Evolutionary conservation across 2,797 vertebrate species (phyloP).

Genomic region (Chelon auratus): DNA sequence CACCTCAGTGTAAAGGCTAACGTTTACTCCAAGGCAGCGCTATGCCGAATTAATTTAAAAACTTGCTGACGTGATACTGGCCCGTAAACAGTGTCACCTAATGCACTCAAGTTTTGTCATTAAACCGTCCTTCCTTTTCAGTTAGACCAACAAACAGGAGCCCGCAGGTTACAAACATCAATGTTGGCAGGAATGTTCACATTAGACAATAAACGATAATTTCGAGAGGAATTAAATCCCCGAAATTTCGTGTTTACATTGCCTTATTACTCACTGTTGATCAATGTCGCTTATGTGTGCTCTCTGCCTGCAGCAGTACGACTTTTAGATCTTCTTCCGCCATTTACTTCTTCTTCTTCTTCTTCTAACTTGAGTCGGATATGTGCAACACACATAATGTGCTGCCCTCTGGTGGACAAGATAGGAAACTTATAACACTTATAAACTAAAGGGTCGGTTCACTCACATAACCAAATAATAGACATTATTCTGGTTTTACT

Average conservation of each 20-base stretch:
- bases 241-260: accelerated
- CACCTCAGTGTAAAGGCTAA: background rate
- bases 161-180: too few relatives aligned
- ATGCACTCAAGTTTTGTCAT: background rate
- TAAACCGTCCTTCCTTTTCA: background rate
- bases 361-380: background rate
- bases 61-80: too few relatives aligned
- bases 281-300: constrained; percentile 41
- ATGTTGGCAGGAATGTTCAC: background rate
- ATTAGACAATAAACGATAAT: background rate
- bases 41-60: background rate
- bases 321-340: constrained; percentile 46
- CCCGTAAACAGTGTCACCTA: too few relatives aligned
- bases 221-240: too few relatives aligned
- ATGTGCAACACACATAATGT: background rate
- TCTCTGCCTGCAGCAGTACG: constrained; percentile 18
- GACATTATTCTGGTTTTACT: too few relatives aligned
- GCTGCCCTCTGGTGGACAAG: constrained; percentile 43
- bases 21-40: accelerated
- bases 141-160: background rate
- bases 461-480: background rate
- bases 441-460: background rate
- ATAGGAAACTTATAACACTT: accelerated
- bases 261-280: constrained; percentile 41
- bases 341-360: constrained; percentile 58